phyloP scores from a whole-genome alignment of 2,113 vertebrate species.

The human (Homo sapiens) region GRCh38 chr5:53072001-53072500 shows the following conservation, averaged over 20 bases:
- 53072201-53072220: neutral
- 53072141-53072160: neutral
- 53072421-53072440: neutral
- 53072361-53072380: neutral
- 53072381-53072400: neutral
- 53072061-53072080: neutral
- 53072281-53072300: neutral
- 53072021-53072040: constrained; percentile 85
- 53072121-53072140: neutral
- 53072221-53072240: neutral
- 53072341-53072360: neutral
- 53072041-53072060: constrained; percentile 90
- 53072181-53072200: neutral
- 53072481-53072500: neutral
- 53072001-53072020: constrained; percentile 90
- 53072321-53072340: neutral
- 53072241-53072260: neutral
- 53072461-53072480: neutral
- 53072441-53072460: neutral
- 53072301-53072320: neutral
- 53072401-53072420: neutral
- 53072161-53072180: neutral
- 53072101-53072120: neutral
- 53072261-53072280: neutral
- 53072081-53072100: neutral